These are phyloP conservation scores for Chelon auratus DNA, from an alignment of 2,797 vertebrate species.

Conservation along the genomic window DNA sequence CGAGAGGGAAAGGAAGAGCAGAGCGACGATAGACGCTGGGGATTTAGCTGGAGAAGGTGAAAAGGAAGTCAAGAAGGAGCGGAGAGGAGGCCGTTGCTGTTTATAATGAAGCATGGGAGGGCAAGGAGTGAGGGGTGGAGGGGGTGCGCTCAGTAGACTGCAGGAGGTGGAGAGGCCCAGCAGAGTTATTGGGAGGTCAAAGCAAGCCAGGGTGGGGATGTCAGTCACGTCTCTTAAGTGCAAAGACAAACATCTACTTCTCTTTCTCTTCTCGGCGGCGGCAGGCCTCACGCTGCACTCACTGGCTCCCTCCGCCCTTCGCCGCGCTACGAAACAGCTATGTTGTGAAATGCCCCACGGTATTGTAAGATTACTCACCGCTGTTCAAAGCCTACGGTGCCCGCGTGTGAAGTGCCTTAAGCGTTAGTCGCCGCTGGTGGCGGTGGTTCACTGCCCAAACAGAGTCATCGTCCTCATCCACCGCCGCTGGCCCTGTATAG, in stretches of 20 bases:
- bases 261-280: conserved; percentile 14
- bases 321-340: conserved; percentile 35
- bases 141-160: conserved; percentile 33
- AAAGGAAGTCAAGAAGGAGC: conserved; percentile 34
- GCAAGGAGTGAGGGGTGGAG: conserved; percentile 33
- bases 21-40: conserved; percentile 32
- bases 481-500: conserved; percentile 34
- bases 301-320: conserved; percentile 32
- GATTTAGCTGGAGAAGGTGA: conserved; percentile 38
- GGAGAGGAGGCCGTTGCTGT: conserved; percentile 31
- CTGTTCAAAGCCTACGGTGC: conserved; percentile 66
- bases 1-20: conserved; percentile 35
- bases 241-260: conserved; percentile 39
- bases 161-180: conserved; percentile 54
- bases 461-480: not conserved
- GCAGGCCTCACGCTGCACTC: conserved; percentile 45
- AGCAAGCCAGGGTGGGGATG: conserved; percentile 52
- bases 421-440: not conserved
- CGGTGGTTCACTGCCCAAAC: no score
- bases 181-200: conserved; percentile 63
- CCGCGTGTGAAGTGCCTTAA: conserved; percentile 52
- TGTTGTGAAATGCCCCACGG: conserved; percentile 76
- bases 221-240: conserved; percentile 44
- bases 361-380: conserved; percentile 74
- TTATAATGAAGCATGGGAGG: conserved; percentile 34